phyloP scores from a whole-genome alignment of 2,888 invertebrate genomes.

The Drosophila rellima region DNA sequence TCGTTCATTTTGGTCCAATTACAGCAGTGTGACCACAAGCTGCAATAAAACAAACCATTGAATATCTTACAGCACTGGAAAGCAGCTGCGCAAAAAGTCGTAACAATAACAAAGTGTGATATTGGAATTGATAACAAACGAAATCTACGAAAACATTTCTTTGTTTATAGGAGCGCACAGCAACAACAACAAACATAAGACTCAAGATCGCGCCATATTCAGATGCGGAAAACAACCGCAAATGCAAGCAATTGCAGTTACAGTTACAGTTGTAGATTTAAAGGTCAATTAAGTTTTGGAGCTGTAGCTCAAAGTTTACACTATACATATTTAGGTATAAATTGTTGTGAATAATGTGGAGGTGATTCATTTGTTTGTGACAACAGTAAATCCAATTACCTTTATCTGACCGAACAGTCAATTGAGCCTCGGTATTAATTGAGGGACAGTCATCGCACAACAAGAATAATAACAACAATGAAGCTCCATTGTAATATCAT shows the following conservation, averaged over 20 bases:
- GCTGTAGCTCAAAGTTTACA: background rate
- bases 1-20: too few relatives aligned
- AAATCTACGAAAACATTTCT: constrained; percentile 32
- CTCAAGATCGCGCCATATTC: constrained; percentile 26
- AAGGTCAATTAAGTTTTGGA: constrained; percentile 24
- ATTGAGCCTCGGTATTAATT: constrained; percentile 14
- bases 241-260: constrained; percentile 6
- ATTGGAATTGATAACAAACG: constrained; percentile 33
- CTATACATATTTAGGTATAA: constrained; percentile 9
- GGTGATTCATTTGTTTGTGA: constrained; percentile 62
- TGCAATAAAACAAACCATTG: background rate
- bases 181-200: constrained; percentile 6
- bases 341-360: constrained; percentile 4
- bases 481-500: constrained; percentile 5
- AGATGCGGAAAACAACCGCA: constrained; percentile 23
- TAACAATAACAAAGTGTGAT: constrained; percentile 40
- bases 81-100: constrained; percentile 35
- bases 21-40: constrained; percentile 6
- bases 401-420: constrained; percentile 37
- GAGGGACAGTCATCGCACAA: constrained; percentile 25
- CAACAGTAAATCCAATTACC: constrained; percentile 12
- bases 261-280: constrained; percentile 25
- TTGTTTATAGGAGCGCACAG: constrained; percentile 45
- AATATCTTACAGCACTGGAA: constrained; percentile 16
- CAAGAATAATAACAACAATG: constrained; percentile 39